Evolutionary conservation across 2,113 vertebrate species (phyloP).

Genomic region (Odocoileus virginianus): DNA sequence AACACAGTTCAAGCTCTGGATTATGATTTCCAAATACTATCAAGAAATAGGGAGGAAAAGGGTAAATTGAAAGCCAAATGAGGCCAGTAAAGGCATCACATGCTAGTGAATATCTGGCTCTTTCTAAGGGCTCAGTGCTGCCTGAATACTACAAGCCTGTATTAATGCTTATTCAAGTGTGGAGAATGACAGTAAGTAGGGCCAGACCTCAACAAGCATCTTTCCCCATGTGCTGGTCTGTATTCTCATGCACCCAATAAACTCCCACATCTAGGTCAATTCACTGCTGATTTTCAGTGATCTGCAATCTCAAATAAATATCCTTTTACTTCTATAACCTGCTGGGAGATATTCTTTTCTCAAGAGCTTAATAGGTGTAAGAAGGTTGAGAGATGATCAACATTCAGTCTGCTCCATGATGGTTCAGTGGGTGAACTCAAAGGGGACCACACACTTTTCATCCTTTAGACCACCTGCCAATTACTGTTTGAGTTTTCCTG

Average conservation of each 20-base stretch:
- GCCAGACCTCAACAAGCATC: not conserved
- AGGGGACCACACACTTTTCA: not conserved
- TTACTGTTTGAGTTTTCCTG: constrained; percentile 1
- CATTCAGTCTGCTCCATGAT: not conserved
- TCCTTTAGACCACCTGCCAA: not conserved
- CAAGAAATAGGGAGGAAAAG: not conserved
- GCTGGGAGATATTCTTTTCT: not conserved
- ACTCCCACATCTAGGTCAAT: not conserved
- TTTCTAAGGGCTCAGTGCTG: not conserved
- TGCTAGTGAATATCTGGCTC: not conserved
- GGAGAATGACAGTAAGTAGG: not conserved
- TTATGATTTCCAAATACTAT: not conserved
- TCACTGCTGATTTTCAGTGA: constrained; percentile 23
- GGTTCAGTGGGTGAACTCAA: not conserved
- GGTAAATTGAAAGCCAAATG: not conserved
- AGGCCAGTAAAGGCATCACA: not conserved
- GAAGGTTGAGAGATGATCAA: not conserved
- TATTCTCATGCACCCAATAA: not conserved
- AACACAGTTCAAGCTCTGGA: not conserved
- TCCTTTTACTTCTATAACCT: constrained; percentile 13
- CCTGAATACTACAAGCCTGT: not conserved
- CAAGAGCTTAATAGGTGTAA: not conserved
- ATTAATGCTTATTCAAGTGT: not conserved
- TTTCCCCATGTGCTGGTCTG: not conserved
- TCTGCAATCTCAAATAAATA: constrained; percentile 21